Base-by-base conservation (phyloP, 2,888 invertebrate species). In the Acleris emargana region DNA sequence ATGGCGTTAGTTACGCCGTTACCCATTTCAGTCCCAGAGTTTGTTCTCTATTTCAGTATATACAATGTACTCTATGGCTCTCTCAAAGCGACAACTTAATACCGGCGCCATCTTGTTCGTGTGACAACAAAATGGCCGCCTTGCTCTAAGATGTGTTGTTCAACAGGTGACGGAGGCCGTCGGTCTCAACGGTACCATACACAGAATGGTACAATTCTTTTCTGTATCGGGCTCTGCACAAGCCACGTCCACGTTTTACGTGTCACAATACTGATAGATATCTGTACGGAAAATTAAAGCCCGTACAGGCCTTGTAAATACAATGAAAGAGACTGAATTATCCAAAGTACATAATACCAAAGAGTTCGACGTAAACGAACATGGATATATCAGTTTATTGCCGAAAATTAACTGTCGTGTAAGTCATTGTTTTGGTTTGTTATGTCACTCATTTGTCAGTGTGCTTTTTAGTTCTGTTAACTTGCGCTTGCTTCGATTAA, bases 201-300 rank as follows among this genome's bases (percentile, higher is more conserved):
- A 93, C 91, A 92, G 94, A 90, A 91, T 94, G 93, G 93, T 93
- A 84, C 94, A 94, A 80, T 94, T 93, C 93, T 94, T 94, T 93
- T 94, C 94, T 82, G 91, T 94, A 84, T 90, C 91, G 85, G 94
- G 94, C 89, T 93, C 93, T 80, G 87, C 93, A 82, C 93, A 93
- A 87, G 93, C 93, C 91, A 93, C 93, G 71, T 94, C 94, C 82
- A 94, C 94, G 87, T 94, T 94, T 94, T 94, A 94, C 89, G 94
- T 94, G 84, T 93, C 93, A 82, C 93, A 93, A 84, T 93, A 93
- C 87, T 93, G 91, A 93, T 81, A 81, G 74, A 80, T 78, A 78
- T 78, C 76, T 73, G 81, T 85, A 74, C 76, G 77, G 76, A 79
- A 76, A 79, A 13, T 79, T 77, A 77, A 77, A 77, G 81, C 82